Evolutionary conservation across 1,140 invertebrate genomes (phyloP).

Genomic region (Bombus huntii): DNA sequence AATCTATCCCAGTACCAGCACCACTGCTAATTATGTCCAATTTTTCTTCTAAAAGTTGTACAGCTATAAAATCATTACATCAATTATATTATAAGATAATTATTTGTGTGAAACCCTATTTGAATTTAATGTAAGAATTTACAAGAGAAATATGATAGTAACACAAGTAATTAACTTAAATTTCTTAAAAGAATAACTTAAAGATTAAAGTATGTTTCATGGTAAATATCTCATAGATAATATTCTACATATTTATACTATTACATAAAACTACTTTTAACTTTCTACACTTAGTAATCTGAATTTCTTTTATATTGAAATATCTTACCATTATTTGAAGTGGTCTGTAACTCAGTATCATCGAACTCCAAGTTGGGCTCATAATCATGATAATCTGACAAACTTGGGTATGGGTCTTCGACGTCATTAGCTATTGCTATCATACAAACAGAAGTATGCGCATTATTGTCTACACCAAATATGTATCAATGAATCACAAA

Average conservation of each 20-base stretch:
- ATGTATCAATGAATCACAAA: constrained; percentile 29
- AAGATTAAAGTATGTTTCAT: constrained; percentile 23
- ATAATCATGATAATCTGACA: constrained; percentile 96
- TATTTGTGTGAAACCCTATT: neutral
- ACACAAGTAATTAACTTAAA: neutral
- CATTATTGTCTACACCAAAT: constrained; percentile 14
- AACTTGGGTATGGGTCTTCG: constrained; percentile 93
- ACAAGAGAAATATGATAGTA: neutral
- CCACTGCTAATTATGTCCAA: constrained; percentile 79
- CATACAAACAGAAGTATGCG: constrained; percentile 27
- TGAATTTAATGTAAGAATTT: constrained; percentile 2
- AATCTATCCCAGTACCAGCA: constrained; percentile 83
- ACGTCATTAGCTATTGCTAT: constrained; percentile 82
- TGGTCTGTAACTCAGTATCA: constrained; percentile 92
- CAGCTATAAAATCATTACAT: constrained; percentile 65
- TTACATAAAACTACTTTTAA: neutral
- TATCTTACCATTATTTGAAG: constrained; percentile 76
- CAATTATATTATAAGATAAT: constrained; percentile 12
- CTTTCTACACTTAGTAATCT: constrained; percentile 16
- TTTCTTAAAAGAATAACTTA: neutral
- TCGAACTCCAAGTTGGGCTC: constrained; percentile 98
- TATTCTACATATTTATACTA: neutral
- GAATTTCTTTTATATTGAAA: constrained; percentile 1
- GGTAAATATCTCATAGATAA: neutral
- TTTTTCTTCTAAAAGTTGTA: constrained; percentile 84